Base-by-base conservation (phyloP, 1,140 invertebrate genomes). In the Ooceraea biroi region DNA sequence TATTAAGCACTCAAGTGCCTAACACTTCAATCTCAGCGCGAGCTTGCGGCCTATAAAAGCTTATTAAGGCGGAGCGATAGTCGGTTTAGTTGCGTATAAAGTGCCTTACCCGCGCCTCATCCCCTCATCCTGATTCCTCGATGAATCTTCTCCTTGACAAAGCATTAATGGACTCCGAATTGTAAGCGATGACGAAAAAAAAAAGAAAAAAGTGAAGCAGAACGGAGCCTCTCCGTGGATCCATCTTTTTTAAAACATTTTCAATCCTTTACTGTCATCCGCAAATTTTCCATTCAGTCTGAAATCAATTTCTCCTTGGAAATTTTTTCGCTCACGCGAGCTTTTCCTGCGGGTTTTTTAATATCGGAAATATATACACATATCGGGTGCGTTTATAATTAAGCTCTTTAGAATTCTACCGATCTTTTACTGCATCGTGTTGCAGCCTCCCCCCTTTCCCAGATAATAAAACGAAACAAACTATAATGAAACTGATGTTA, bases 311-410 rank as follows among this genome's bases (percentile, higher is more conserved):
- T 66, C 65, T 41, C 65, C n/a, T 65, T 50, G 1, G 22, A 44
- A 30, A 58, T 50, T 65, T 74, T 76, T 65, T 63, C 12, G 3
- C 30, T n/a, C 11, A 0, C 3, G 7, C 14, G 65, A 48, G 22
- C 44, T 65, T 77, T 77, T 77, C 19, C 52, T 11, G 36, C 36
- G 3, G 48, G 30, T 5, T 36, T 76, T 76, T 65, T 76, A 65
- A 66, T 66, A 77, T 77, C 19, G 44, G 25, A 7, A 19, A 22
- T 55, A 44, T 69, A n/a, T n/a, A n/a, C n/a, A n/a, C n/a, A n/a
- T n/a, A 46, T 57, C 8, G 36, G 69, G 12, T 19, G 71, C 44
- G 69, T 69, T 80, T 46, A 80, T 71, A 80, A 80, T 80, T 80
- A 57, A 57, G 36, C 25, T 80, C 50, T 80, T 69, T 30, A 30